These are phyloP conservation scores for Aphis gossypii DNA, from an alignment of 1,140 invertebrate species.

Conservation along the genomic window DNA sequence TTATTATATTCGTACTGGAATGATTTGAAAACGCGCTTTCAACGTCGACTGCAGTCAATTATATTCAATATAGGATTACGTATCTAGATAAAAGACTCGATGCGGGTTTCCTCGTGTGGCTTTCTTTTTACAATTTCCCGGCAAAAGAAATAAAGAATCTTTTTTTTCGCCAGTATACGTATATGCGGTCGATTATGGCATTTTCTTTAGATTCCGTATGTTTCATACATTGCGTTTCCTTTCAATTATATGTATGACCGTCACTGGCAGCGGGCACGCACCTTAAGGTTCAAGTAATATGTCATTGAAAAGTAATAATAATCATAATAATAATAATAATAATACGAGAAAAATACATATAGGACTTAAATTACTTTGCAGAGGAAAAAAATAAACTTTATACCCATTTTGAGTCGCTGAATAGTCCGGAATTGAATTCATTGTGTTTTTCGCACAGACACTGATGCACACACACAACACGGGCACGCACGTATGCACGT, in stretches of 20 bases:
- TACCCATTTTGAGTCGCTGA: conserved; percentile 36
- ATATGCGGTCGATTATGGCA: background rate
- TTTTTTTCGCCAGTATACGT: background rate
- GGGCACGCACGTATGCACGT: background rate
- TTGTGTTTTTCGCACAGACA: background rate
- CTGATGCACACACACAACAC: background rate
- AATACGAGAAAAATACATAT: background rate
- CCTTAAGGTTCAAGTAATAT: conserved; percentile 23
- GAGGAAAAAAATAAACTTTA: conserved; percentile 9
- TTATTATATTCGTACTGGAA: background rate
- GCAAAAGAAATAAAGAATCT: conserved; percentile 35
- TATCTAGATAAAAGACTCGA: conserved; percentile 36
- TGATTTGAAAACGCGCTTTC: conserved; percentile 17
- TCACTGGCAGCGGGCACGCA: conserved; percentile 20
- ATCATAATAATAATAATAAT: conserved; percentile 11
- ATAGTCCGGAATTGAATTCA: conserved; percentile 56
- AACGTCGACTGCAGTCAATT: conserved; percentile 35
- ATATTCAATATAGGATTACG: conserved; percentile 13
- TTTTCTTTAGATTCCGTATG: background rate
- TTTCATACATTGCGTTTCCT: conserved; percentile 16
- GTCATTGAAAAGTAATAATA: conserved; percentile 39
- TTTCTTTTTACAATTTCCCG: conserved; percentile 27
- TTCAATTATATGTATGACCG: conserved; percentile 30
- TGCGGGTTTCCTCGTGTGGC: background rate
- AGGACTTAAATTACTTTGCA: conserved; percentile 37